Evolutionary conservation across 1,140 invertebrate genomes (phyloP).

Genomic region (Habropoda laboriosa): DNA sequence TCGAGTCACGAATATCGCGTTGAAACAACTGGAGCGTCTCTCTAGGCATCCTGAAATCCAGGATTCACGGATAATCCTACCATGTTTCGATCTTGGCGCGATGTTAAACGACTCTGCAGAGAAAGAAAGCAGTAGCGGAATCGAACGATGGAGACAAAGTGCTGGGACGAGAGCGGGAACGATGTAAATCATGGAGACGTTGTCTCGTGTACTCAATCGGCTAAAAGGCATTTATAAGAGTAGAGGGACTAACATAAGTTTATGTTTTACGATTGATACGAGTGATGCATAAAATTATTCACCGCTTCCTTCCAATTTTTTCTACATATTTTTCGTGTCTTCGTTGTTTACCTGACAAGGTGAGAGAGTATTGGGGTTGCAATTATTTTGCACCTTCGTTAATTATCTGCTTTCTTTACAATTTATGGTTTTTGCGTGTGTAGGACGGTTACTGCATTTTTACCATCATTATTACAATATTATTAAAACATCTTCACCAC

Average conservation of each 20-base stretch:
- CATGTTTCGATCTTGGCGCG: slow-evolving; percentile 68
- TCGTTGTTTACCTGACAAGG: too few relatives aligned
- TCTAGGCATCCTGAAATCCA: slow-evolving; percentile 68
- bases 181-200: slow-evolving; percentile 33
- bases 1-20: slow-evolving; percentile 79
- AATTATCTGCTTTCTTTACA: too few relatives aligned
- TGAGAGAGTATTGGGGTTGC: too few relatives aligned
- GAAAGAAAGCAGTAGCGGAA: slow-evolving; percentile 45
- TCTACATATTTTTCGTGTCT: too few relatives aligned
- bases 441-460: too few relatives aligned
- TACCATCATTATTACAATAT: too few relatives aligned
- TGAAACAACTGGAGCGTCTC: slow-evolving; percentile 74
- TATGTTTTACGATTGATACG: neutral
- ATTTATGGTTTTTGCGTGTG: too few relatives aligned
- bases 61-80: slow-evolving; percentile 73
- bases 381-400: too few relatives aligned
- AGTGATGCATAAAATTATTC: too few relatives aligned
- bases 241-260: neutral
- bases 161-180: slow-evolving; percentile 19
- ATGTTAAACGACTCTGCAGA: slow-evolving; percentile 63
- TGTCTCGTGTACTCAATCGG: neutral
- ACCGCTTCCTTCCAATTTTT: too few relatives aligned
- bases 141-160: slow-evolving; percentile 44
- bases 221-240: neutral
- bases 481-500: too few relatives aligned